phyloP scores from a whole-genome alignment of 1,140 invertebrate genomes.

The Schlechtendalia chinensis region DNA sequence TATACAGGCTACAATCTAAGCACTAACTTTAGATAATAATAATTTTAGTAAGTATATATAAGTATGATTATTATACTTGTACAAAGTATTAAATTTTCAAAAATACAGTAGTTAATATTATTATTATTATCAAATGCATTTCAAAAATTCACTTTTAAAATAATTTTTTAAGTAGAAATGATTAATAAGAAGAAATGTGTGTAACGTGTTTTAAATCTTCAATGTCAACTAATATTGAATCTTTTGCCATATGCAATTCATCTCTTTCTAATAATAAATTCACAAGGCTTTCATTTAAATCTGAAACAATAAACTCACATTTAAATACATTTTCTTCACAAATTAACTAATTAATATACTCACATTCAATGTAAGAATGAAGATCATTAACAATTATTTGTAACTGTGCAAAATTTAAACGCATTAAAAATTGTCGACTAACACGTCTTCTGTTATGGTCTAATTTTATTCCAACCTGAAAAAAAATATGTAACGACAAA shows the following conservation, averaged over 20 bases:
- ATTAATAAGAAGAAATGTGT: constrained; percentile 66
- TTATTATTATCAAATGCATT: no score
- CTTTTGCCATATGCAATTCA: constrained; percentile 94
- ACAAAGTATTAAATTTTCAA: not conserved
- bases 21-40: not conserved
- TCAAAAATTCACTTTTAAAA: not conserved
- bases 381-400: constrained; percentile 94
- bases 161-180: not conserved
- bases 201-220: constrained; percentile 79
- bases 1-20: not conserved
- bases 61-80: not conserved
- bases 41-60: not conserved
- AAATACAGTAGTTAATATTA: no score
- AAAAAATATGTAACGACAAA: constrained; percentile 51
- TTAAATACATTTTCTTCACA: not conserved
- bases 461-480: constrained; percentile 77
- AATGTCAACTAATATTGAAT: constrained; percentile 94
- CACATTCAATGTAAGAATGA: constrained; percentile 86
- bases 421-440: constrained; percentile 77
- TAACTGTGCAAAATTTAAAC: constrained; percentile 91
- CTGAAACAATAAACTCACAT: constrained; percentile 56
- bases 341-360: constrained; percentile 51
- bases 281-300: constrained; percentile 83
- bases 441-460: constrained; percentile 76
- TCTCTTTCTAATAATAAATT: constrained; percentile 83